Evolutionary conservation across 2,888 invertebrate species (phyloP).

Genomic region (Omphaloscelis lunosa): DNA sequence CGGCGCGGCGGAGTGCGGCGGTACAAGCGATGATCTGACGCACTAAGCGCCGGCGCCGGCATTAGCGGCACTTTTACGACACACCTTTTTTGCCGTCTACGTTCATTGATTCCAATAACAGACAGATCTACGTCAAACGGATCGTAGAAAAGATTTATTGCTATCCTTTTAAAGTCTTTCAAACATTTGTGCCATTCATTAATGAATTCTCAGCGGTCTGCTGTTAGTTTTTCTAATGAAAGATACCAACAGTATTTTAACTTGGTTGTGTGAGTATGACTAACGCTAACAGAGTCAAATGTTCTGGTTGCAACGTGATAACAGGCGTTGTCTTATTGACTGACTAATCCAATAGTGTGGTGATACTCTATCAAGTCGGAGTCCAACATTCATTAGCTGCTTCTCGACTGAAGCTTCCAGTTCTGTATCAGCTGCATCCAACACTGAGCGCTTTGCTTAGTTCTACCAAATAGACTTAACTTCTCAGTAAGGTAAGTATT

Average conservation of each 20-base stretch:
- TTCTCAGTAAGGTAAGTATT: background rate
- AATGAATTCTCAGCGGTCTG: constrained; percentile 39
- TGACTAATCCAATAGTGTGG: background rate
- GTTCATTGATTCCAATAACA: constrained; percentile 47
- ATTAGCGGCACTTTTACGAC: constrained; percentile 32
- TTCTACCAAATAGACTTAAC: background rate
- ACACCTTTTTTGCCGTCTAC: constrained; percentile 26
- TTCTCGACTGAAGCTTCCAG: background rate
- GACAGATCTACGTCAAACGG: constrained; percentile 35
- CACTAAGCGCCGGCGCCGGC: constrained; percentile 59
- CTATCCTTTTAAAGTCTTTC: constrained; percentile 14
- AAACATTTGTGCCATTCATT: constrained; percentile 37
- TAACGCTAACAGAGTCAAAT: constrained; percentile 1
- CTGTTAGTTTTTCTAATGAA: constrained; percentile 14
- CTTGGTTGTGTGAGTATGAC: constrained; percentile 16
- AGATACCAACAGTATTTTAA: constrained; percentile 17
- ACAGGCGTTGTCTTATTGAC: background rate
- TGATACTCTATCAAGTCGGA: background rate
- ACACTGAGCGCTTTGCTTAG: background rate
- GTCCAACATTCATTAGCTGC: background rate
- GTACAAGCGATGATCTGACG: constrained; percentile 10
- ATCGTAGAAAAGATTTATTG: constrained; percentile 8
- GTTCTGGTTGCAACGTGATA: background rate
- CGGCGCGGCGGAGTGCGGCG: background rate
- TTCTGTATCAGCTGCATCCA: too few relatives aligned